Conservation (phyloP, 2,797 vertebrate genomes). For the Natrix natrix region DNA sequence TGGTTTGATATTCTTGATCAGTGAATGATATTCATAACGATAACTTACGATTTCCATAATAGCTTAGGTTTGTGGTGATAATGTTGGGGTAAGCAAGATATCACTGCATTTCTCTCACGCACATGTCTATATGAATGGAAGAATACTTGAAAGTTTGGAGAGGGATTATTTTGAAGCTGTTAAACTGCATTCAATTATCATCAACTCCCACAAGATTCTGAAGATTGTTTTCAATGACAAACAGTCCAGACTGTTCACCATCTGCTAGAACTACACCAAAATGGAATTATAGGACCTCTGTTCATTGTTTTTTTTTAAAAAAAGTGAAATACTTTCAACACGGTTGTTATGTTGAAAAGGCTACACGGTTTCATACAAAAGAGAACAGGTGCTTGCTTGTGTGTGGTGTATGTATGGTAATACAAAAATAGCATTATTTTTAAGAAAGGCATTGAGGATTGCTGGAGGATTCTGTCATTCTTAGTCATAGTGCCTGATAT, state of each 20-base stretch:
- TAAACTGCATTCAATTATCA: constrained; percentile 1
- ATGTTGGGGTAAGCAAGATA: neutral
- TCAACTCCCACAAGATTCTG: constrained; percentile 28
- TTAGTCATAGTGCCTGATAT: neutral
- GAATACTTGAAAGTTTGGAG: constrained; percentile 9
- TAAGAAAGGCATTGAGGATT: neutral
- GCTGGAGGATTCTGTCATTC: neutral
- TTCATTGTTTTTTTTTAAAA: constrained; percentile 14
- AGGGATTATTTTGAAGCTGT: constrained; percentile 1
- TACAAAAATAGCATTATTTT: neutral
- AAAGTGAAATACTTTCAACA: constrained; percentile 7
- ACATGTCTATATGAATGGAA: constrained; percentile 12
- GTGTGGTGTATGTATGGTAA: neutral
- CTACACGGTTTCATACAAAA: neutral
- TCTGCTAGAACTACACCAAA: constrained; percentile 18
- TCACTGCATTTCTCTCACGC: neutral
- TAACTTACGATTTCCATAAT: neutral
- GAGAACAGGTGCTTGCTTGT: neutral
- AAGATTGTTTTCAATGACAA: constrained; percentile 19
- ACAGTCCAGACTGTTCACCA: constrained; percentile 25
- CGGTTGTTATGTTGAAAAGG: neutral
- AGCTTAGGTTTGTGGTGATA: neutral
- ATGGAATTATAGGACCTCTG: constrained; percentile 17
- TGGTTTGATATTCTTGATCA: neutral
- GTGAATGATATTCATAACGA: neutral